Percentiles rank a stretch among this genome's conserved stretches.
Evolutionary conservation across 2,797 vertebrate species (phyloP).

Genomic region (Ficedula albicollis): DNA sequence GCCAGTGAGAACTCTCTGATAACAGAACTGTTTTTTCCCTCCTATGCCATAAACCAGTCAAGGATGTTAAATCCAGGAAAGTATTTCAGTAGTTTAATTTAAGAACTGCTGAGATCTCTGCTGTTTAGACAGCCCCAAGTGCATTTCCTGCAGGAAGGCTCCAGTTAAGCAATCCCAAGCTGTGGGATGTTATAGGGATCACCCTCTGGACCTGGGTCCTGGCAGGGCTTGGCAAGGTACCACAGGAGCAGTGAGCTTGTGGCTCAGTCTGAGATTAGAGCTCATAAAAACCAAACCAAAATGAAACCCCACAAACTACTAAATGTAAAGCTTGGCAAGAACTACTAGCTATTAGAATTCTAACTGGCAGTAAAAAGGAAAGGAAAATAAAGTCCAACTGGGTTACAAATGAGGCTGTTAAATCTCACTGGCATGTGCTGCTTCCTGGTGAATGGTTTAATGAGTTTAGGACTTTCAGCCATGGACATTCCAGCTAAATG

Average conservation of each 20-base stretch:
- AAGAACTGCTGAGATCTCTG: neutral
- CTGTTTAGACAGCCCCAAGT: neutral
- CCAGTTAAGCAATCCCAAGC: neutral
- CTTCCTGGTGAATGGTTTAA: neutral
- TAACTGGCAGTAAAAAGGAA: constrained; percentile 34
- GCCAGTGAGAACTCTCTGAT: neutral
- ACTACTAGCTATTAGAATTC: constrained; percentile 1
- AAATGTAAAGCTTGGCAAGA: constrained; percentile 37
- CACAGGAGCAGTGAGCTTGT: neutral
- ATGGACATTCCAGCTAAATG: neutral
- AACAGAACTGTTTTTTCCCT: neutral
- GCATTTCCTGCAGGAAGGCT: neutral
- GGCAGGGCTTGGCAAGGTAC: neutral
- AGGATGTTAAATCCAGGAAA: neutral
- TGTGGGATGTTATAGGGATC: neutral
- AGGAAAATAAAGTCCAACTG: constrained; percentile 25
- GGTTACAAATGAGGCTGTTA: constrained; percentile 14
- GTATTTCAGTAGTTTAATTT: neutral
- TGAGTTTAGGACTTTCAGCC: neutral
- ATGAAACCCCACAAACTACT: neutral
- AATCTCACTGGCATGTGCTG: constrained; percentile 19
- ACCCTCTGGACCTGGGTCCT: neutral
- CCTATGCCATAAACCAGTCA: neutral
- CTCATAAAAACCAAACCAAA: neutral
- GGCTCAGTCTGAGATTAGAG: constrained; percentile 30